phyloP scores from a whole-genome alignment of 2,888 invertebrate genomes.

The Mesorhabditis spiculigera region DNA sequence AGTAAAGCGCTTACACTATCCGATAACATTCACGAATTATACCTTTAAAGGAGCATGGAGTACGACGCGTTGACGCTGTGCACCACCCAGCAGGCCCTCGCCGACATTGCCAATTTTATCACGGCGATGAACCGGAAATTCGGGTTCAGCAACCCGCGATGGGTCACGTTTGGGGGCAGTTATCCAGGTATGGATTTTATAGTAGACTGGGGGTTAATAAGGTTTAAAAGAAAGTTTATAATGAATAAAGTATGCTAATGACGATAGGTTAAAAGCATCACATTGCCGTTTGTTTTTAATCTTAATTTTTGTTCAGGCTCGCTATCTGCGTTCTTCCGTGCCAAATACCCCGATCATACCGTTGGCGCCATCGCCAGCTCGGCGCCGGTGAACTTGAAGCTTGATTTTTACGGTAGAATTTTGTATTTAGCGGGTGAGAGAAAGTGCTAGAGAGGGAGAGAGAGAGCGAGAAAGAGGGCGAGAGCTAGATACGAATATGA shows the following conservation, averaged over 20 bases:
- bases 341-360: conserved; percentile 40
- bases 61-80: conserved; percentile 24
- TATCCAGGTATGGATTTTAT: conserved; percentile 30
- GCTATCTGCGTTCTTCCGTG: conserved; percentile 41
- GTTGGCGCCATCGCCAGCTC: conserved; percentile 41
- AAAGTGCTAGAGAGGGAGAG: not conserved
- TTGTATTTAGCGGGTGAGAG: conserved; percentile 8
- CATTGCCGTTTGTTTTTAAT: not conserved
- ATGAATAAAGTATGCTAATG: too few relatives aligned
- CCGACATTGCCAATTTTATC: conserved; percentile 40
- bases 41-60: conserved; percentile 30
- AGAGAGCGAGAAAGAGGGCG: not conserved
- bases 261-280: not conserved
- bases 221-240: too few relatives aligned
- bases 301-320: conserved; percentile 22
- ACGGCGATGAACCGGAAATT: conserved; percentile 33
- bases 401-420: conserved; percentile 36
- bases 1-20: not conserved
- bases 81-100: conserved; percentile 39
- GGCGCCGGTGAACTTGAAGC: conserved; percentile 35
- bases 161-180: conserved; percentile 53
- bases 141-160: conserved; percentile 39
- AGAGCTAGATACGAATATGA: conserved; percentile 1
- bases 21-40: not conserved
- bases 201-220: not conserved